A percentile compares a stretch with the other conserved stretches of the same genome.
phyloP scores from a whole-genome alignment of 2,888 invertebrate species.

The Epicampocera succincta region DNA sequence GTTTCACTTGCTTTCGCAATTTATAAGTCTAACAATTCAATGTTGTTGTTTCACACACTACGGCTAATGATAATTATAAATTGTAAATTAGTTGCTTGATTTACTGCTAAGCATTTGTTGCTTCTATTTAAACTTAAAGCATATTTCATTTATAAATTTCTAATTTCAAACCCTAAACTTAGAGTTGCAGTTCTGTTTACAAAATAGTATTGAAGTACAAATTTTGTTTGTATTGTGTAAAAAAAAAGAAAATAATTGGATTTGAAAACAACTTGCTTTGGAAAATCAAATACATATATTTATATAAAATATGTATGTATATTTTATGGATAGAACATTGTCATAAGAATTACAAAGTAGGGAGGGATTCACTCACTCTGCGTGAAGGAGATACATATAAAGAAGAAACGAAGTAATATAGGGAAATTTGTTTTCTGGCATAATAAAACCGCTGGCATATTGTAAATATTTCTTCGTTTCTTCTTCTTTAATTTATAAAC shows the following conservation, averaged over 20 bases:
- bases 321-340: slow-evolving; percentile 14
- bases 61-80: slow-evolving; percentile 32
- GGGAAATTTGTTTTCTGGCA: neutral
- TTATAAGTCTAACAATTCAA: slow-evolving; percentile 42
- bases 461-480: too few species aligned
- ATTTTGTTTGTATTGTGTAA: neutral
- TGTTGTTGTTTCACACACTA: slow-evolving; percentile 44
- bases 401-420: neutral
- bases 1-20: slow-evolving; percentile 48
- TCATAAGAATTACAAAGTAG: slow-evolving; percentile 33
- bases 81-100: slow-evolving; percentile 23
- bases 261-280: slow-evolving; percentile 18
- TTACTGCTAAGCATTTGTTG: slow-evolving; percentile 14
- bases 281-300: slow-evolving; percentile 43
- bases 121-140: too few species aligned
- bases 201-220: slow-evolving; percentile 21
- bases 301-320: slow-evolving; percentile 18
- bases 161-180: slow-evolving; percentile 23
- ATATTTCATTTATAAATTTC: neutral
- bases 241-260: slow-evolving; percentile 3
- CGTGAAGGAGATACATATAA: slow-evolving; percentile 5
- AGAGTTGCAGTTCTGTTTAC: slow-evolving; percentile 22
- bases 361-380: too few species aligned
- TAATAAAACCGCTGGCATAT: too few species aligned
- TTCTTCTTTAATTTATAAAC: too few species aligned